These are phyloP conservation scores for Chloroclystis v-ata DNA, from an alignment of 2,888 invertebrate species.

Conservation along the genomic window DNA sequence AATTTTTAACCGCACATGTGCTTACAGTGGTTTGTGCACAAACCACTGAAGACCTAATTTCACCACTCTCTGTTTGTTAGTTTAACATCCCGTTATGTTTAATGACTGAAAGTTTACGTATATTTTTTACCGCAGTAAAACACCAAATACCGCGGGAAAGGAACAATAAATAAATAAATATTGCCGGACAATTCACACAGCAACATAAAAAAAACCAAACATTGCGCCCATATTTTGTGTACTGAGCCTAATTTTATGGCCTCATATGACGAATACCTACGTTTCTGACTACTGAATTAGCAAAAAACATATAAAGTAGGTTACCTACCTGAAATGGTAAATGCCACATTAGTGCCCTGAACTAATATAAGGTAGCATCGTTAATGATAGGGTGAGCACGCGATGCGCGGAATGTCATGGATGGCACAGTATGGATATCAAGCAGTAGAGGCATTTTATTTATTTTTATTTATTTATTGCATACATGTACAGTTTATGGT, in stretches of 20 bases:
- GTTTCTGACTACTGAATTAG: not conserved
- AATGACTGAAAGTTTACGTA: too few relatives aligned
- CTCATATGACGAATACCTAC: slow-evolving; percentile 18
- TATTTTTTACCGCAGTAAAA: too few relatives aligned
- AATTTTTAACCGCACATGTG: too few relatives aligned
- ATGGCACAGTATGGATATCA: not conserved
- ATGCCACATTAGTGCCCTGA: slow-evolving; percentile 31
- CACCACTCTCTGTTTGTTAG: too few relatives aligned
- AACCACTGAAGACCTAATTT: too few relatives aligned
- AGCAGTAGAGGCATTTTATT: not conserved
- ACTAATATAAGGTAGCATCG: slow-evolving; percentile 26
- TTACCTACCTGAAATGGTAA: slow-evolving; percentile 18
- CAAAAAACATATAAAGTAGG: not conserved
- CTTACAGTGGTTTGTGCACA: too few relatives aligned
- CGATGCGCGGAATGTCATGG: slow-evolving; percentile 21
- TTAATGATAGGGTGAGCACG: slow-evolving; percentile 46
- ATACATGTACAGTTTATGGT: not conserved
- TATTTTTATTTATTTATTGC: too few relatives aligned
- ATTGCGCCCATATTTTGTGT: slow-evolving; percentile 13
- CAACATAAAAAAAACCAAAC: too few relatives aligned
- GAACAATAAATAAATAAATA: too few relatives aligned
- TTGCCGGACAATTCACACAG: too few relatives aligned
- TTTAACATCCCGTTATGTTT: too few relatives aligned
- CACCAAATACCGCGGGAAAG: too few relatives aligned
- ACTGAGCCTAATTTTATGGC: slow-evolving; percentile 14